phyloP scores from a whole-genome alignment of 2,113 vertebrate species.

The Sinocyclocheilus rhinocerous region DNA sequence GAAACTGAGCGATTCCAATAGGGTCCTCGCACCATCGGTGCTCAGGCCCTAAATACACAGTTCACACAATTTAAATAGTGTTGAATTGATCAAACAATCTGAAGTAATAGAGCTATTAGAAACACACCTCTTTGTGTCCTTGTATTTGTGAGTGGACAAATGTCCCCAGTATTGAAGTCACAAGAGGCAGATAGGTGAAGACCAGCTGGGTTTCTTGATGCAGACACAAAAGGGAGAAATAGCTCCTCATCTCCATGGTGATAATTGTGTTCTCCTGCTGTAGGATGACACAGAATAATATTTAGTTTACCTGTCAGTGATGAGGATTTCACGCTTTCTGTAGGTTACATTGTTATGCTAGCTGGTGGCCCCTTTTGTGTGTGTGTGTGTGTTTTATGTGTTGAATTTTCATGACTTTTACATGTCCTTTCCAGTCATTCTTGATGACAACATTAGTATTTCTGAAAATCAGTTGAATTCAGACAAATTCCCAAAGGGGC shows the following conservation, averaged over 20 bases:
- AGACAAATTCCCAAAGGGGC: too few relatives aligned
- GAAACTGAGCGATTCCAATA: too few relatives aligned
- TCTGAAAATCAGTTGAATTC: too few relatives aligned
- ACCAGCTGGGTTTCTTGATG: constrained; percentile 97
- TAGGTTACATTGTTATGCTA: neutral
- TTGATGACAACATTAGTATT: too few relatives aligned
- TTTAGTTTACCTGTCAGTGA: neutral
- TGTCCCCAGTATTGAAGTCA: constrained; percentile 89
- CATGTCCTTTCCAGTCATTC: too few relatives aligned
- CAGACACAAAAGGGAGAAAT: constrained; percentile 94
- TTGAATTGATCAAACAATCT: neutral
- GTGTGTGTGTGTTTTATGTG: too few relatives aligned
- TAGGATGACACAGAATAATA: constrained; percentile 8
- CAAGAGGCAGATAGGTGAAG: constrained; percentile 92
- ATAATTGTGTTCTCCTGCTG: constrained; percentile 96
- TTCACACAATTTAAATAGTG: neutral
- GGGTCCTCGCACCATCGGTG: too few relatives aligned
- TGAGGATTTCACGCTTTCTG: neutral
- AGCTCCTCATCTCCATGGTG: constrained; percentile 93
- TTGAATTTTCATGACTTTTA: too few relatives aligned
- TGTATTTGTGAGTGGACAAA: constrained; percentile 97
- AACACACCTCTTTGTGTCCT: constrained; percentile 91
- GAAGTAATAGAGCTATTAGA: neutral
- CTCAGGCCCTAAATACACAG: too few relatives aligned
- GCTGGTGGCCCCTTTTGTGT: neutral